These are phyloP conservation scores for Centropristis striata DNA, from an alignment of 2,113 vertebrate species.

Conservation along the genomic window DNA sequence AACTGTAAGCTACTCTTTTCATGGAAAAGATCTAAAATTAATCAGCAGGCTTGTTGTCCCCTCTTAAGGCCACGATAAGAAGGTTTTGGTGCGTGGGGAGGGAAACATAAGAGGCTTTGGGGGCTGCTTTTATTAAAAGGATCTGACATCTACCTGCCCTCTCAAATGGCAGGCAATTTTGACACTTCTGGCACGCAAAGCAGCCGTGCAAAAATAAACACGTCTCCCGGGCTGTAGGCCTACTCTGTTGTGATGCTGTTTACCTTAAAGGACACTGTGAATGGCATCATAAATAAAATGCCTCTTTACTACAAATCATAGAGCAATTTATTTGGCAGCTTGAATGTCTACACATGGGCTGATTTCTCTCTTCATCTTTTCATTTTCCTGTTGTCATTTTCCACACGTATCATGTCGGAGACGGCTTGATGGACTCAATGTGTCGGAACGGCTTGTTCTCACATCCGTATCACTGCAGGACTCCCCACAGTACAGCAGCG, in stretches of 20 bases:
- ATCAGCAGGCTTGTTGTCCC: constrained; percentile 79
- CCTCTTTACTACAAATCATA: constrained; percentile 66
- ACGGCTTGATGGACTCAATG: constrained; percentile 74
- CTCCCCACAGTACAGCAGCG: constrained; percentile 60
- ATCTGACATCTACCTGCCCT: constrained; percentile 86
- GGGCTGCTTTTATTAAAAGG: constrained; percentile 78
- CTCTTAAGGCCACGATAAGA: constrained; percentile 81
- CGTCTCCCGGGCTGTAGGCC: constrained; percentile 16
- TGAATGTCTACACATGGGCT: constrained; percentile 63
- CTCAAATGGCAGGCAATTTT: constrained; percentile 74
- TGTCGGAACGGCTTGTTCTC: constrained; percentile 59
- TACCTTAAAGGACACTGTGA: constrained; percentile 54
- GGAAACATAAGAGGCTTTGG: constrained; percentile 84
- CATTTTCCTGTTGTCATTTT: constrained; percentile 78
- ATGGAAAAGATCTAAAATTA: constrained; percentile 84
- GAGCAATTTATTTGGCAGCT: constrained; percentile 66
- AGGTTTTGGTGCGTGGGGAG: constrained; percentile 73
- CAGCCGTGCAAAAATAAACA: constrained; percentile 45
- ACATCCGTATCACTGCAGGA: constrained; percentile 60
- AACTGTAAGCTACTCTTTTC: constrained; percentile 85
- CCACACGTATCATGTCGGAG: constrained; percentile 56
- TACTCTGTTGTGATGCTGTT: constrained; percentile 44
- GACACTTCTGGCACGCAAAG: constrained; percentile 68
- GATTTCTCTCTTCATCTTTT: constrained; percentile 66
- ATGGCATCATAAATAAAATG: constrained; percentile 66